Base-by-base conservation (phyloP, 2,113 vertebrate species). In the Tangachromis dhanisi region DNA sequence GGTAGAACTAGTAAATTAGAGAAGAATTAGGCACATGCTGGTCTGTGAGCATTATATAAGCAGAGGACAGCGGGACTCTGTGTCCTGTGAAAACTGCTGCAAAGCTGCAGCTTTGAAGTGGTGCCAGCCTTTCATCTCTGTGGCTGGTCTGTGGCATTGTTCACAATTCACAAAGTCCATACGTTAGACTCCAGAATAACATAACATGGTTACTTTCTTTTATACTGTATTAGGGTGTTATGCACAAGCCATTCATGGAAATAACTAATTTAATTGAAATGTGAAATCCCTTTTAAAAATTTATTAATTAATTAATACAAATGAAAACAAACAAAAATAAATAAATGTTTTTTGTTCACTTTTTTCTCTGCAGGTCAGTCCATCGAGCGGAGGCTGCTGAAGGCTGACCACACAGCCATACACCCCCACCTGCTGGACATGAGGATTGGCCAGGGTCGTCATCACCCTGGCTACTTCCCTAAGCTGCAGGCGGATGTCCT, bases 401-500 rank as follows among this genome's bases (percentile, higher is more conserved):
- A 99, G 96, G 98, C 98, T 0, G 98, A 99, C 91, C 98, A 99
- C 95, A 98, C 98, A 0, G 98, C 99, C 88, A 98, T 99, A 91
- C 98, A 98, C 92, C 99, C 99, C 0, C 99, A 99, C 90, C 96
- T 99, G 40, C 97, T 99, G 21, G 97, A 99, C 92, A 99, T 99
- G 99, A 98, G 97, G 96, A 99, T 99, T 0, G 99, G 98, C 19
- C 99, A 99, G 93, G 99, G 99, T 89, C 98, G 97, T 84, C 99
- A 99, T 0, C 97, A 99, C 16, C 98, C 97, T 55, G 98, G 99
- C 2, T 99, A 98, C 94, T 99, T 99, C 90, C 99, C 99, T 1
- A 98, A 97, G 84, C 95, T 99, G 86, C 98, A 99, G 81, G 97
- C 97, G 0, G 98, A 99, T 49, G 98, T 99, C 82, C 96, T 99